Conservation (phyloP, 2,797 vertebrate species). For the Myotis planiceps region DNA sequence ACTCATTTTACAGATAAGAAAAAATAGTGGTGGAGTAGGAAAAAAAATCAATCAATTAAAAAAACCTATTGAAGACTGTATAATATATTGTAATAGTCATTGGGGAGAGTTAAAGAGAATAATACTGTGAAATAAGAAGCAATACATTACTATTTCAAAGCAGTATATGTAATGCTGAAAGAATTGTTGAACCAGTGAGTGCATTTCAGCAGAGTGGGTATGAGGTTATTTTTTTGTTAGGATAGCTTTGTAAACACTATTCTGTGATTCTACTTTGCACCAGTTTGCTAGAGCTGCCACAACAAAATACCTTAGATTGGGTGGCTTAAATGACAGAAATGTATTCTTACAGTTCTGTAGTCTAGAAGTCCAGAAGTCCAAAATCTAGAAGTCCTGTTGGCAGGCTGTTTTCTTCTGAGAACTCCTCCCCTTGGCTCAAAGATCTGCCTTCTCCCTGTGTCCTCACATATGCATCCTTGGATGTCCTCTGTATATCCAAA, state of each 20-base stretch:
- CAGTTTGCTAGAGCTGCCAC: background rate
- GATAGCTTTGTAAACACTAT: background rate
- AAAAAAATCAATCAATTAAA: background rate
- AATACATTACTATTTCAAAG: background rate
- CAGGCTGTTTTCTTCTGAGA: background rate
- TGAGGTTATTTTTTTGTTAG: background rate
- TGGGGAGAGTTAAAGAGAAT: background rate
- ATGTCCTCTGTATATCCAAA: background rate
- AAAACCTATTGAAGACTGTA: background rate
- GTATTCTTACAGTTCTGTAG: background rate
- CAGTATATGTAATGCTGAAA: background rate
- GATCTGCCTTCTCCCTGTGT: background rate
- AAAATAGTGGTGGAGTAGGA: background rate
- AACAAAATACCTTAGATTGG: background rate
- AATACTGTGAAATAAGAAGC: background rate
- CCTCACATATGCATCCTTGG: background rate
- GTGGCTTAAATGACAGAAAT: background rate
- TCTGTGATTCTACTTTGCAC: background rate
- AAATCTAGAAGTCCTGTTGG: background rate
- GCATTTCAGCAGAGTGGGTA: background rate
- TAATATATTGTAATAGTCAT: background rate
- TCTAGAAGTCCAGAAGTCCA: background rate
- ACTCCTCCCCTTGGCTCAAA: accelerated
- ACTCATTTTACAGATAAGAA: background rate
- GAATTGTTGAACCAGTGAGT: background rate